Evolutionary conservation across 2,113 vertebrate genomes (phyloP).

Genomic region (Embiotoca jacksoni): DNA sequence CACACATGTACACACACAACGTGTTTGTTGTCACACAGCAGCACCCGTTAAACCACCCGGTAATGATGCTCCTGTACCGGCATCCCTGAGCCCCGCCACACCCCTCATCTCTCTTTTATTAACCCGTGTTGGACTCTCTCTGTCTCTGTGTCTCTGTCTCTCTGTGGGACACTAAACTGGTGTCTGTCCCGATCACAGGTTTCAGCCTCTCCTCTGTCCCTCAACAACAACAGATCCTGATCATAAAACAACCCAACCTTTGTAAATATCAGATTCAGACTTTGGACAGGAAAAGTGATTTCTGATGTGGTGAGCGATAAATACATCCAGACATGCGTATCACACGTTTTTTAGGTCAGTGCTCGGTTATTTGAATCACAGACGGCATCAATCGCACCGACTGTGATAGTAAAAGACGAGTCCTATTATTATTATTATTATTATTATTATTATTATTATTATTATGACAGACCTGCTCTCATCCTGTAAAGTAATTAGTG

Average conservation of each 20-base stretch:
- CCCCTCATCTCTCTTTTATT: slow-evolving; percentile 17
- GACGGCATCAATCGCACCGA: neutral
- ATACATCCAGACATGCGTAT: neutral
- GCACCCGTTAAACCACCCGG: neutral
- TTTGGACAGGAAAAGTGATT: too few species aligned
- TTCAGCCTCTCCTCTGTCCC: neutral
- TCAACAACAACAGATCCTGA: neutral
- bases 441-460: slow-evolving; percentile 10
- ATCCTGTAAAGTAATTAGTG: slow-evolving; percentile 13
- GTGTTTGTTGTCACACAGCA: neutral
- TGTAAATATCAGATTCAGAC: too few species aligned
- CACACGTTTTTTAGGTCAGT: neutral
- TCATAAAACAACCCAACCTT: neutral
- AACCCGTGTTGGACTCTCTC: neutral
- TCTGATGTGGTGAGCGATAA: neutral
- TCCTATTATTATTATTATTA: slow-evolving; percentile 5
- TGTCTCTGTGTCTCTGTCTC: neutral
- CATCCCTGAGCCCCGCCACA: slow-evolving; percentile 3
- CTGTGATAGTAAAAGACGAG: slow-evolving; percentile 2
- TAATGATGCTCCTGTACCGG: slow-evolving; percentile 7
- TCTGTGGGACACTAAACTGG: neutral
- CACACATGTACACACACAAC: neutral
- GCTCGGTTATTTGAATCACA: neutral
- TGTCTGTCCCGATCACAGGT: neutral
- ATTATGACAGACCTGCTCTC: slow-evolving; percentile 1